A percentile compares a stretch with the other conserved stretches of the same genome.
phyloP scores from a whole-genome alignment of 2,797 vertebrate species.

The Acestrorhynchus altus region DNA sequence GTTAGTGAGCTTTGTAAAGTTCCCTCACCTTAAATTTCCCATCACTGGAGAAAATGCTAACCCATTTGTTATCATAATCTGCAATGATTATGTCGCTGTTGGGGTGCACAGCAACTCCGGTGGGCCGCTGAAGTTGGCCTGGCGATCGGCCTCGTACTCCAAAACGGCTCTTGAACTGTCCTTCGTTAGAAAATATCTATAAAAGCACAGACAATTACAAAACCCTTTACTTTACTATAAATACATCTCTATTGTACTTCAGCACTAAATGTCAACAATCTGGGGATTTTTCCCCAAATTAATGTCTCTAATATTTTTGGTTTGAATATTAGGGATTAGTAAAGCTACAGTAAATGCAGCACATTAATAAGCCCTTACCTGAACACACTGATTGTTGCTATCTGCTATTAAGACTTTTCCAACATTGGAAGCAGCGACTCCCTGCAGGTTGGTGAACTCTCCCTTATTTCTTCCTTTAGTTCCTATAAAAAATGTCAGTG shows the following conservation, averaged over 20 bases:
- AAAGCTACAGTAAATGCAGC: not conserved
- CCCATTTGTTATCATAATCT: constrained; percentile 99
- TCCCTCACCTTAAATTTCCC: constrained; percentile 95
- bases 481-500: constrained; percentile 72
- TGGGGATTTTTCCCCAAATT: too few relatives aligned
- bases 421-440: constrained; percentile 89
- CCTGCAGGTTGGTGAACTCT: constrained; percentile 98
- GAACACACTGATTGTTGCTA: constrained; percentile 99
- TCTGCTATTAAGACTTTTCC: constrained; percentile 97
- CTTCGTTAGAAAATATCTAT: constrained; percentile 95
- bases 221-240: not conserved
- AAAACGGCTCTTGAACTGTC: constrained; percentile 94
- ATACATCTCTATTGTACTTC: not conserved
- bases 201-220: not conserved
- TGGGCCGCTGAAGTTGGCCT: constrained; percentile 94
- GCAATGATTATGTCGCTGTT: constrained; percentile 97
- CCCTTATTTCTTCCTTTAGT: constrained; percentile 99
- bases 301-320: too few relatives aligned
- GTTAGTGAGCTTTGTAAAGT: not conserved
- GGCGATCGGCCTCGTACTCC: constrained; percentile 94
- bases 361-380: constrained; percentile 76
- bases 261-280: not conserved
- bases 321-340: too few relatives aligned
- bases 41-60: constrained; percentile 97
- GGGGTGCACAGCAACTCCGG: constrained; percentile 95